Evolutionary conservation across 2,888 invertebrate species (phyloP), one percentile per base, ranked within the genome.

Genomic region (Patella depressa): DNA sequence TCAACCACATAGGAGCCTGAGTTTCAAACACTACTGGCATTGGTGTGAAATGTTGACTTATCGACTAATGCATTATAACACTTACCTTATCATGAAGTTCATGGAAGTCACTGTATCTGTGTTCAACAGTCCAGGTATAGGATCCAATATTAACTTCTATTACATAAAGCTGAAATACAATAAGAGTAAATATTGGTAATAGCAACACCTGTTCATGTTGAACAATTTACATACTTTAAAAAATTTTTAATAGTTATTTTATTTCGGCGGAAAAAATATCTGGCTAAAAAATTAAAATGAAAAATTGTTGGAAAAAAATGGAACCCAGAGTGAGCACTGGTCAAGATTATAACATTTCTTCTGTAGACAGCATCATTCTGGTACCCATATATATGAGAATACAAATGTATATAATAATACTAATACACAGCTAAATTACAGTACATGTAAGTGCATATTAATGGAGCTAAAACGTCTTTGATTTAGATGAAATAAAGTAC

Each of bases 21-120:
- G 34, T 34, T 34, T 34, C 5, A 7, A 34, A 34, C 34, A 34
- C 34, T 34, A 34, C 34, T 34, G 45, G 45, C 5, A 45, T 45
- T 45, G 45, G 45, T 9, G 45, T 45, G 45, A 45, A 45, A 45
- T 45, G 45, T 45, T 7, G 45, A 9, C 45, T 9, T 45, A 45
- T 9, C 7, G 9, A 9, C 17, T 5, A 57, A 17, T 15, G 57
- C 57, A 17, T 29, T 9, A 53, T 15, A 71, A n/a, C 29, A 7
- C 86, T 86, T 81, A 92, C 91, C 89, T 94, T 94, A 75, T 96
- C 95, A 91, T 98, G 96, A 17, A 98, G 93, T 77, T 96, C 96
- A 83, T 94, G 95, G 92, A 98, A 98, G 87, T 98, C 97, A 90
- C 94, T 96, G 93, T 97, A 98, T 84, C 98, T 94, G 91, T 96